phyloP scores from a whole-genome alignment of 2,113 vertebrate species.

The Mirza zaza region DNA sequence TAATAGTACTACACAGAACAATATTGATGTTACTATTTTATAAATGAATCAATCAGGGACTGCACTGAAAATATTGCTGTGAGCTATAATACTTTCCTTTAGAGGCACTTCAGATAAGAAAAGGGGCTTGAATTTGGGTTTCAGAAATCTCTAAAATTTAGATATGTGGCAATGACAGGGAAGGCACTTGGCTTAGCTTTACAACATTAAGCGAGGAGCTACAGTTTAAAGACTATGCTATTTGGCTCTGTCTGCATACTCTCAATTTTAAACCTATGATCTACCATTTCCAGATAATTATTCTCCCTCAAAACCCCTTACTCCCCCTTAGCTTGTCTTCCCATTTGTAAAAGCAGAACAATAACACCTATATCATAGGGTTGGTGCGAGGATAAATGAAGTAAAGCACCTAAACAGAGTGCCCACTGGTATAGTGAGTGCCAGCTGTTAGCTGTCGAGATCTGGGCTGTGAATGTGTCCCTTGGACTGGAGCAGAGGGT shows the following conservation, averaged over 20 bases:
- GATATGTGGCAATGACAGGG: fast-evolving
- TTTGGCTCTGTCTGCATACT: neutral
- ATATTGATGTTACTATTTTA: neutral
- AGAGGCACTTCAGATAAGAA: neutral
- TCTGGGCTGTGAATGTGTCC: neutral
- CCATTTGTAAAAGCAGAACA: neutral
- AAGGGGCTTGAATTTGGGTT: neutral
- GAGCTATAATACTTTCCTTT: neutral
- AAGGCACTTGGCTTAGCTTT: neutral
- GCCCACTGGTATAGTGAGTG: neutral
- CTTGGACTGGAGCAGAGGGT: neutral
- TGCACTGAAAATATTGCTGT: neutral
- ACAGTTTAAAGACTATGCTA: neutral
- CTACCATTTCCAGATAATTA: neutral
- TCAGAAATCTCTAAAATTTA: neutral
- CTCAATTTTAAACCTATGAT: neutral
- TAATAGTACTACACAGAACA: neutral
- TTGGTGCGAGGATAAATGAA: conserved; percentile 15
- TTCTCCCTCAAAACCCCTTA: neutral
- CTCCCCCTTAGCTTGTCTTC: neutral
- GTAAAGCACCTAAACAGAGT: neutral
- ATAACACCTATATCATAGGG: neutral
- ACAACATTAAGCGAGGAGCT: fast-evolving
- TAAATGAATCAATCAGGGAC: neutral
- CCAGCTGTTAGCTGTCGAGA: neutral